phyloP scores from a whole-genome alignment of 1,140 invertebrate species.

The Drosophila truncata region DNA sequence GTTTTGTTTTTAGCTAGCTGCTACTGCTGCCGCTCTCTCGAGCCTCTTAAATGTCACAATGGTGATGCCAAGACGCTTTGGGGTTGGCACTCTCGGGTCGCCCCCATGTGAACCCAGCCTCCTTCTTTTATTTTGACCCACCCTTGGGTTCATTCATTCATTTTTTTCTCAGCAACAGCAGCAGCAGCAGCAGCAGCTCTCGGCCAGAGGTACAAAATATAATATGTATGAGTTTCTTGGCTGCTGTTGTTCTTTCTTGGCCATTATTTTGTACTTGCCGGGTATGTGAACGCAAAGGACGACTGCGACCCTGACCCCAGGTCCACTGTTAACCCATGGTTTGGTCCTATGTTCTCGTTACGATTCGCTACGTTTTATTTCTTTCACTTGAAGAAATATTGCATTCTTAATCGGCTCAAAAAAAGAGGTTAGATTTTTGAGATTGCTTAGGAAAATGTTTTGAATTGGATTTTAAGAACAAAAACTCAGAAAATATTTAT shows the following conservation, averaged over 20 bases:
- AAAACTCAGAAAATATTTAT: background rate
- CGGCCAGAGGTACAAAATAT: slow-evolving; percentile 58
- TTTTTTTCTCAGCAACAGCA: slow-evolving; percentile 2
- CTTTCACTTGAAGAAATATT: slow-evolving; percentile 8
- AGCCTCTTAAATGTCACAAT: slow-evolving; percentile 81
- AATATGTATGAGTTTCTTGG: slow-evolving; percentile 61
- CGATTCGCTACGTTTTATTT: slow-evolving; percentile 33
- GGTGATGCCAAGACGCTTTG: slow-evolving; percentile 66
- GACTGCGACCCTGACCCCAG: slow-evolving; percentile 75
- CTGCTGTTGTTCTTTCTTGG: slow-evolving; percentile 45
- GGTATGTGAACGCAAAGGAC: slow-evolving; percentile 34
- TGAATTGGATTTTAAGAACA: background rate
- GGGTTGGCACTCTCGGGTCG: slow-evolving; percentile 61
- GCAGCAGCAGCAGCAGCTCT: background rate
- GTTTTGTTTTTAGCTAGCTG: slow-evolving; percentile 74
- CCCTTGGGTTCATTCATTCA: slow-evolving; percentile 23
- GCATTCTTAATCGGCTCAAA: background rate
- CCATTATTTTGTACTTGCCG: slow-evolving; percentile 76
- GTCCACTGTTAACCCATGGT: slow-evolving; percentile 34
- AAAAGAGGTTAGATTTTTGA: background rate
- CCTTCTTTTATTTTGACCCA: slow-evolving; percentile 7
- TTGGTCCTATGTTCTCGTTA: slow-evolving; percentile 16
- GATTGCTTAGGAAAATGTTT: background rate
- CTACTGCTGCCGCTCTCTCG: slow-evolving; percentile 62
- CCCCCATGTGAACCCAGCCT: background rate